Evolutionary conservation across 1,140 invertebrate species (phyloP), one percentile per base, ranked within the genome.

Genomic region (Lordiphosa mommai): DNA sequence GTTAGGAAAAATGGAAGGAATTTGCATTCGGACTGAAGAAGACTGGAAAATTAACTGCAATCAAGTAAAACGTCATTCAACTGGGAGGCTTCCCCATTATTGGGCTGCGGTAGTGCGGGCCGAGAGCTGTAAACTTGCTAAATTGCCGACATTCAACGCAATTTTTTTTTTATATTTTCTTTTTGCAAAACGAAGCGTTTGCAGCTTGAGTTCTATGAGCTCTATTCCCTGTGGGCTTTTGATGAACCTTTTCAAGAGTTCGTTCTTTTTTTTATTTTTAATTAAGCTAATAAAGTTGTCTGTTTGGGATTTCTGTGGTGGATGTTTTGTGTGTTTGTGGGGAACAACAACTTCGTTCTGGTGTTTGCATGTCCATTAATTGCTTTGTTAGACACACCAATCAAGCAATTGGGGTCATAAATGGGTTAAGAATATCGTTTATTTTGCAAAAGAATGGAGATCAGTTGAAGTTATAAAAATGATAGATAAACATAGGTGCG

Each of bases 11-110:
- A 60, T 64, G 61, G 49, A 53, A 37, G 55, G 72, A 84, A 84
- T 84, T 84, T 84, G 77, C 79, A 85, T 84, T 61, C 51, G 58
- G 52, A 69, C 48, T 38, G 63, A 60, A 38, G 43, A 27, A 57
- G 60, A 17, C 27, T 20, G 40, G 10, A 68, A 84, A 84, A 84
- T 84, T 85, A 84, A 84, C 79, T 84, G 72, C 77, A 84, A 84
- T 84, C 77, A 84, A 84, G 68, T 79, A 55, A 84, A 84, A 79
- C 77, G 77, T 84, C 77, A 84, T 84, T 84, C 77, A 84, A 71
- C 71, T 49, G 53, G 50, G 37, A 71, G 58, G 59, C 71, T 72
- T 65, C 72, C 59, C 72, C 72, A 72, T 84, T 84, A 84, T 84
- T 64, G 59, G 64, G 34, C 51, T 32, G 36, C 53, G 29, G 12